phyloP scores from a whole-genome alignment of 2,113 vertebrate species.

The Plectropomus leopardus region DNA sequence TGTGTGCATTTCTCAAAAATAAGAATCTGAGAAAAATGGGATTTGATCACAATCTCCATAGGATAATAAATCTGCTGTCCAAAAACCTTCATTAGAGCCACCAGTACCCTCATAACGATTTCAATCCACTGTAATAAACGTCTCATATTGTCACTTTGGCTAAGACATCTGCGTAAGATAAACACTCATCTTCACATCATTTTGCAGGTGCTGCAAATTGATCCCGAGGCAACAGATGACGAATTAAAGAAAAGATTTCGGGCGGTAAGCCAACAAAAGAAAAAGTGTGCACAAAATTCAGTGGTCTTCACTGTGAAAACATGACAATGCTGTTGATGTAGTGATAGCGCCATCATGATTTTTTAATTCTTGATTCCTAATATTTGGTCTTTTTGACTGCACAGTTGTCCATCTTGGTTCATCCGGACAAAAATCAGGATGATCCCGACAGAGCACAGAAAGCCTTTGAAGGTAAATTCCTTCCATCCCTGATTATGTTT shows the following conservation, averaged over 20 bases:
- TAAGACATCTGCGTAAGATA: neutral
- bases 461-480: conserved; percentile 93
- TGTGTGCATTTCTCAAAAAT: neutral
- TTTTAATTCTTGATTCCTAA: conserved; percentile 1
- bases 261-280: conserved; percentile 84
- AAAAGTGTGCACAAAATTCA: too few species aligned
- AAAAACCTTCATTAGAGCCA: too few species aligned
- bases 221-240: conserved; percentile 96
- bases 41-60: too few species aligned
- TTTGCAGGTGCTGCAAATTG: conserved; percentile 94
- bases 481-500: neutral
- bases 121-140: too few species aligned
- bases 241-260: conserved; percentile 98
- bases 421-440: conserved; percentile 99
- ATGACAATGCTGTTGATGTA: neutral
- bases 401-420: conserved; percentile 97
- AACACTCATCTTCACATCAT: neutral
- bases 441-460: conserved; percentile 95
- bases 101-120: too few species aligned
- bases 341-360: neutral
- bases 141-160: too few species aligned
- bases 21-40: neutral
- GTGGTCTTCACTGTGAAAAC: neutral
- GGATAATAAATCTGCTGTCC: too few species aligned
- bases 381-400: conserved; percentile 39